These are phyloP conservation scores for Synchiropus splendidus DNA, from an alignment of 2,113 vertebrate species.

Conservation along the genomic window DNA sequence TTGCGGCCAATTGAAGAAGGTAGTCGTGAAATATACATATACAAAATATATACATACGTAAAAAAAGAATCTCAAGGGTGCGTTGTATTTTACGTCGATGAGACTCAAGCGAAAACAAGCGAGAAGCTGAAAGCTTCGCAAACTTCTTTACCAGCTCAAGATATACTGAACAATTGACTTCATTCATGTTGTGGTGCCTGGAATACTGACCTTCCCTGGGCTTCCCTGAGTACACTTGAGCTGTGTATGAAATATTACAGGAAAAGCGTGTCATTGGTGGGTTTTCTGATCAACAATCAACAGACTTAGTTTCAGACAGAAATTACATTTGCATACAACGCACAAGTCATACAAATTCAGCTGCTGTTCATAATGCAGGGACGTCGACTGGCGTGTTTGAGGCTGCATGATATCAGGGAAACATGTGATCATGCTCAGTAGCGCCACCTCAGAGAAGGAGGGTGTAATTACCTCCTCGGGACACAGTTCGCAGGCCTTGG, in stretches of 20 bases:
- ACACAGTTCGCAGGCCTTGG: conserved; percentile 98
- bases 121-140: too few species aligned
- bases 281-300: conserved; percentile 43
- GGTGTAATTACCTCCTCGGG: conserved; percentile 85
- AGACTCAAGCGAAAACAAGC: too few species aligned
- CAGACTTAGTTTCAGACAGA: conserved; percentile 28
- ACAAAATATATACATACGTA: too few species aligned
- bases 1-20: too few species aligned
- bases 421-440: neutral
- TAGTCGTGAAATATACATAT: too few species aligned
- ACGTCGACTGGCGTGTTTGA: neutral
- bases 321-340: conserved; percentile 32
- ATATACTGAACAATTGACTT: too few species aligned
- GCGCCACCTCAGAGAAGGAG: neutral
- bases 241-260: conserved; percentile 65
- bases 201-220: conserved; percentile 67
- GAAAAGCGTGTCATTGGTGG: conserved; percentile 58
- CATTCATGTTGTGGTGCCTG: conserved; percentile 53
- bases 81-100: too few species aligned
- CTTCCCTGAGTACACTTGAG: conserved; percentile 65
- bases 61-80: too few species aligned
- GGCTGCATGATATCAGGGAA: neutral
- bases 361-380: neutral
- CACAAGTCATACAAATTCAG: conserved; percentile 6
- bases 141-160: too few species aligned